Base-by-base conservation (phyloP, 2,797 vertebrate genomes). In the Pantherophis vulpinus region DNA sequence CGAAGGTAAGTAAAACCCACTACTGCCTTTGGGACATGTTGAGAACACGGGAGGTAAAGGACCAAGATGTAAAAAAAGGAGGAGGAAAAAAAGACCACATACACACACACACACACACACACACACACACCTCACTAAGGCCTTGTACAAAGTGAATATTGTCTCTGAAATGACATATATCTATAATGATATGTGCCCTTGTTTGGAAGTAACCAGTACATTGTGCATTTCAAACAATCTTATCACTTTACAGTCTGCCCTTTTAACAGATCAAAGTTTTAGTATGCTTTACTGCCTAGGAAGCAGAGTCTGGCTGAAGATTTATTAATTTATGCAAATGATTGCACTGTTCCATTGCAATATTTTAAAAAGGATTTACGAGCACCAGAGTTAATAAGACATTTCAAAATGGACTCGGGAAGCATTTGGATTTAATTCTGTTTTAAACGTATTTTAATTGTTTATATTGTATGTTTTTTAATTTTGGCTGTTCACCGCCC, bases 311-410 rank as follows among this genome's bases (percentile, higher is more conserved):
- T 83, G 18, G 79, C 58, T 90, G 55, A 92, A 93, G 66, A 92
- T 91, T 59, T 92, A 60, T 94, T 89, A 88, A 92, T 91, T 89
- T 87, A 87, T 92, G 87, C 70, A 93, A 93, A 93, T 56, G 54
- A 58, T 27, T 61, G 6, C 12, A 89, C 32, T 42, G 20, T 74
- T 5, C 29, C 87, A 10, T 91, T 63, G 86, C 88, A 92, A 88
- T 92, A 61, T 10, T 91, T 95, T 37, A 42, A 88, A 91, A 4
- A 86, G 70, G 55, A 47, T 93, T 91, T 94, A 88, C 23, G 1
- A 89, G 5, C 1, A 25, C 6, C 27, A 2, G 47, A 70, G 55
- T 23, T 93, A 92, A 51, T 87, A 89, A 91, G 9, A 92, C 1
- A 86, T 89, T 93, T 93, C 27, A 94, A 94, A 95, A 93, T 32